Conservation (phyloP, 1,140 invertebrate genomes). For the Olivierus martensii region DNA sequence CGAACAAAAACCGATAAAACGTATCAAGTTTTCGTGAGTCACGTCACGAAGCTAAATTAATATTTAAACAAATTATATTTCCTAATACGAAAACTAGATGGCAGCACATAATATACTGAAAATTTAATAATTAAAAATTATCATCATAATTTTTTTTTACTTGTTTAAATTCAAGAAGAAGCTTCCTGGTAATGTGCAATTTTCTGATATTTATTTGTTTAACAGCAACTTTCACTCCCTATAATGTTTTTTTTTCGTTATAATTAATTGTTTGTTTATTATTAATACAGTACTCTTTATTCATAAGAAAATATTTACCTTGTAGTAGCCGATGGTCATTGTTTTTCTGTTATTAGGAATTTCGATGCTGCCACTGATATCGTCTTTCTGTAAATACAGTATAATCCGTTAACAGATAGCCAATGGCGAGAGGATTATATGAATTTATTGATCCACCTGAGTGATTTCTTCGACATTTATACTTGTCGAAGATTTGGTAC, state of each 20-base stretch:
- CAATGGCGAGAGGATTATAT: background rate
- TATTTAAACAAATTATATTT: background rate
- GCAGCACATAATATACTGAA: background rate
- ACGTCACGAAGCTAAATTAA: constrained; percentile 52
- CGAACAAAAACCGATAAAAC: constrained; percentile 72
- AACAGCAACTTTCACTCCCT: constrained; percentile 19
- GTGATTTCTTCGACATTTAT: background rate
- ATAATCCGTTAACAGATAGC: background rate
- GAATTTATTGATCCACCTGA: background rate
- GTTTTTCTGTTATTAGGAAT: constrained; percentile 1
- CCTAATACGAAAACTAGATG: background rate
- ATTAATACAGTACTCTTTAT: too few species aligned
- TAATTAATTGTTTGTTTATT: too few species aligned
- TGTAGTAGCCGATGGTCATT: background rate
- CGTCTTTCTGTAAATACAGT: background rate
- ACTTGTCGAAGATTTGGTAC: background rate
- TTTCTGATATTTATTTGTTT: constrained; percentile 17
- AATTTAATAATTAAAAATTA: background rate
- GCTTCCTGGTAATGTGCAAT: constrained; percentile 15
- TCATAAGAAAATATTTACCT: too few species aligned
- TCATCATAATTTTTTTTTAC: constrained; percentile 12
- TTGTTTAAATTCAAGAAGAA: constrained; percentile 24
- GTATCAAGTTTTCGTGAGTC: constrained; percentile 74
- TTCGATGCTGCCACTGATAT: background rate
- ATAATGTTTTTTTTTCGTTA: background rate